These are phyloP conservation scores for Catagonus wagneri DNA, from an alignment of 2,113 vertebrate genomes.

Conservation along the genomic window DNA sequence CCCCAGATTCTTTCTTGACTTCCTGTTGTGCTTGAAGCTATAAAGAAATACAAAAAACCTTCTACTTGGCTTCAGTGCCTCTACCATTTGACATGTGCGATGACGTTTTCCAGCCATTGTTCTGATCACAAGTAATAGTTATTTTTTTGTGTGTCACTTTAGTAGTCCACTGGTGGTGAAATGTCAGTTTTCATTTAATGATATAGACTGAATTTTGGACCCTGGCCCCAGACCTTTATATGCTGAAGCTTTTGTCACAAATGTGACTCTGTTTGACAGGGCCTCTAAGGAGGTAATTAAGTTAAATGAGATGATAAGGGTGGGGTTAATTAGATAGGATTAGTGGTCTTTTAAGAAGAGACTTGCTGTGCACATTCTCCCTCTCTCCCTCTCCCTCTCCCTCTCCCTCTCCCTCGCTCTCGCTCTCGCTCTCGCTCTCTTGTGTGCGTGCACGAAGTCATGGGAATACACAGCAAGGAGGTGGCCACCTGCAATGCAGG, in stretches of 20 bases:
- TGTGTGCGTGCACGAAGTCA: background rate
- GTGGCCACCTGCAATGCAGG: background rate
- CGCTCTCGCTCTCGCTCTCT: background rate
- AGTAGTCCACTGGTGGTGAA: background rate
- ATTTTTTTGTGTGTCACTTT: background rate
- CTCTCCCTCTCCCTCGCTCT: background rate
- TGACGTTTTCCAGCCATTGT: background rate
- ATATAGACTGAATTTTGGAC: background rate
- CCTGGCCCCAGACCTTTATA: background rate
- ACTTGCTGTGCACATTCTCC: background rate
- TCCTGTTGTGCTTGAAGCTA: background rate
- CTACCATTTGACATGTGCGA: background rate
- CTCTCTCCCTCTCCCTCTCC: background rate
- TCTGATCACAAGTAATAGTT: background rate
- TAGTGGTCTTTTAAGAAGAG: constrained; percentile 3
- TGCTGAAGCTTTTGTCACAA: background rate
- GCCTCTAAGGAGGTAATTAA: background rate
- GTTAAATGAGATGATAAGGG: background rate
- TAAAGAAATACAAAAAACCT: background rate
- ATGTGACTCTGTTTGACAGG: background rate
- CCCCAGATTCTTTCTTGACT: background rate
- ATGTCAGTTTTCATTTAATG: constrained; percentile 55
- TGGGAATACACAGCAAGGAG: background rate
- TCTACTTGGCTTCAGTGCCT: background rate
- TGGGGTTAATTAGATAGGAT: background rate